phyloP scores from a whole-genome alignment of 53 echinoderm and acorn worm species.

The Paelopatides confundens region DNA sequence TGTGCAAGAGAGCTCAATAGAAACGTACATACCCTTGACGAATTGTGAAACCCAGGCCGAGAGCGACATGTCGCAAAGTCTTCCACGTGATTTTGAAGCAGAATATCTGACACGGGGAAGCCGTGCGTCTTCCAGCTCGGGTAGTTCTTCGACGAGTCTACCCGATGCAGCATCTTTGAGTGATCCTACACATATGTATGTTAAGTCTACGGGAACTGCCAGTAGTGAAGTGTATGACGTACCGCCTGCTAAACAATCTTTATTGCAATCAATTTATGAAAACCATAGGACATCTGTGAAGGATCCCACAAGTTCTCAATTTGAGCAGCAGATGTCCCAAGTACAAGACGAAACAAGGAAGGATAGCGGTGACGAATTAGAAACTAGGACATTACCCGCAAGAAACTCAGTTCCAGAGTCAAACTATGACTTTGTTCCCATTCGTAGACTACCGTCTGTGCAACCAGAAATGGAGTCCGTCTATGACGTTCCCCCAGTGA shows the following conservation, averaged over 20 bases:
- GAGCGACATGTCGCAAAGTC: constrained; percentile 44
- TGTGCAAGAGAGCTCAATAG: constrained; percentile 39
- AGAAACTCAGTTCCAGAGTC: not conserved
- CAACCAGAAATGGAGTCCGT: constrained; percentile 48
- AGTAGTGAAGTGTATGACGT: constrained; percentile 49
- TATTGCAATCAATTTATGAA: constrained; percentile 22
- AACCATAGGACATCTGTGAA: constrained; percentile 33
- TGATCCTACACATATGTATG: constrained; percentile 12
- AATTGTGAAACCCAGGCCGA: constrained; percentile 67
- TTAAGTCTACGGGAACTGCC: constrained; percentile 14
- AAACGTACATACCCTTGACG: constrained; percentile 74
- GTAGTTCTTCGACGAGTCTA: constrained; percentile 47
- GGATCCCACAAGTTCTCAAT: constrained; percentile 63
- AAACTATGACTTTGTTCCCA: constrained; percentile 53
- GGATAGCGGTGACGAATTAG: not conserved
- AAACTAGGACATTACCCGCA: not conserved
- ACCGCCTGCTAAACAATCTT: constrained; percentile 45
- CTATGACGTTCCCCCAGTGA: constrained; percentile 62
- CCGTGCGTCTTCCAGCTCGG: constrained; percentile 19
- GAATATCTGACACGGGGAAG: not conserved
- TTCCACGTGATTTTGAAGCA: constrained; percentile 29
- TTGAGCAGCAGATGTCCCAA: constrained; percentile 62
- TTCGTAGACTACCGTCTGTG: constrained; percentile 36
- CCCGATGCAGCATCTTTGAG: constrained; percentile 16
- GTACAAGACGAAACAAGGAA: not conserved